phyloP scores from a whole-genome alignment of 2,797 vertebrate species.

The Amazona finschi region DNA sequence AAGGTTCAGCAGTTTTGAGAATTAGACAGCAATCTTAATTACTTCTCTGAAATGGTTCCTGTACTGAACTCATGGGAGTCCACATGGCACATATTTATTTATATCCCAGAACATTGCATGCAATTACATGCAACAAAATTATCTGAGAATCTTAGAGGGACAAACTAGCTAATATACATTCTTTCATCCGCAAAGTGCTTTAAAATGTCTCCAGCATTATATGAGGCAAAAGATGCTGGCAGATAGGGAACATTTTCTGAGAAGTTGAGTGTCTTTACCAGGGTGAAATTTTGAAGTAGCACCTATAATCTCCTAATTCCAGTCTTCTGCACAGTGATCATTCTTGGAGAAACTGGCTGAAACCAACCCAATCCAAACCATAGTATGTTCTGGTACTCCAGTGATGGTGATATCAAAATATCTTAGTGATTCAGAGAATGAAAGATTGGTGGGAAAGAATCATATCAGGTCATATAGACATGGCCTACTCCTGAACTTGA shows the following conservation, averaged over 20 bases:
- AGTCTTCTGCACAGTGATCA: not conserved
- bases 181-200: not conserved
- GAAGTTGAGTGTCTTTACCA: not conserved
- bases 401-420: not conserved
- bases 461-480: not conserved
- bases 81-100: not conserved
- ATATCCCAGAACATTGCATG: not conserved
- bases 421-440: not conserved
- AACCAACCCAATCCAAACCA: not conserved
- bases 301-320: not conserved
- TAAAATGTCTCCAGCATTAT: not conserved
- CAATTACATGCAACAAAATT: not conserved
- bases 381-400: not conserved
- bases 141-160: not conserved
- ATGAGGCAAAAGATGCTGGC: not conserved
- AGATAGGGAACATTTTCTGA: not conserved
- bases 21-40: not conserved
- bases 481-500: too few relatives aligned
- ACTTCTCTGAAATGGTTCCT: not conserved
- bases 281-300: not conserved
- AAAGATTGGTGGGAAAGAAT: not conserved
- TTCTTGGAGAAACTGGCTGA: not conserved
- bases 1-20: not conserved
- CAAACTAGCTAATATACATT: not conserved
- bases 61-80: not conserved